Percentiles rank a stretch among this genome's conserved stretches.
Conservation (phyloP, 2,797 vertebrate species). For the Mormyrops boulengeri region DNA sequence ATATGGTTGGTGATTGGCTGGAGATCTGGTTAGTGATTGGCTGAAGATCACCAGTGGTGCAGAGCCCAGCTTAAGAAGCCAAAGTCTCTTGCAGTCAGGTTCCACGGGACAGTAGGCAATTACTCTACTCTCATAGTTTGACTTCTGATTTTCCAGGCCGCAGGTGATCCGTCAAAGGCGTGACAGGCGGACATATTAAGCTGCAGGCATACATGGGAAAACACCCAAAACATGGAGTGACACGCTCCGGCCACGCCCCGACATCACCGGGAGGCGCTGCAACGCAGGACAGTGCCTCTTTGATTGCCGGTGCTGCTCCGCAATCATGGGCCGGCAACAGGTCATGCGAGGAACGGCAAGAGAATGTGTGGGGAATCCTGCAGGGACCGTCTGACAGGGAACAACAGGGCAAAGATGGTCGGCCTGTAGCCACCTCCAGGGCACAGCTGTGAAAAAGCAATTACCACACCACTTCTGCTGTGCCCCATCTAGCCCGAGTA, state of each 20-base stretch:
- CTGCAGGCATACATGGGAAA: neutral
- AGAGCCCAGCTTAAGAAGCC: neutral
- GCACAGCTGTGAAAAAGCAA: conserved; percentile 45
- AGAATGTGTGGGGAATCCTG: neutral
- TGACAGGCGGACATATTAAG: conserved; percentile 12
- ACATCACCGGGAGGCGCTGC: neutral
- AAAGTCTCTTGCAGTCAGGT: neutral
- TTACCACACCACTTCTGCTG: conserved; percentile 33
- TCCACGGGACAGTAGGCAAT: neutral
- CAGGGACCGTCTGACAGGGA: neutral
- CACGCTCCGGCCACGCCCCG: neutral
- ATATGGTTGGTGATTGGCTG: neutral
- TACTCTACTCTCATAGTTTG: neutral
- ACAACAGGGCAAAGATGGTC: conserved; percentile 20
- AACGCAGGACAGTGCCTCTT: neutral
- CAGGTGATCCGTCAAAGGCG: neutral
- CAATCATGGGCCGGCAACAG: neutral
- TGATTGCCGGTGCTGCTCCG: neutral
- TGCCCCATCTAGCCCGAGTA: conserved; percentile 34
- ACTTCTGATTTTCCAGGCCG: neutral
- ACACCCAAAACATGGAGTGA: neutral
- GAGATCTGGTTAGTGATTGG: neutral
- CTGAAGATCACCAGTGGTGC: conserved; percentile 5
- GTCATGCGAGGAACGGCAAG: neutral
- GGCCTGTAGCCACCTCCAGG: conserved; percentile 16